Evolutionary conservation across 2,113 vertebrate genomes (phyloP).

Genomic region (Cololabis saira): DNA sequence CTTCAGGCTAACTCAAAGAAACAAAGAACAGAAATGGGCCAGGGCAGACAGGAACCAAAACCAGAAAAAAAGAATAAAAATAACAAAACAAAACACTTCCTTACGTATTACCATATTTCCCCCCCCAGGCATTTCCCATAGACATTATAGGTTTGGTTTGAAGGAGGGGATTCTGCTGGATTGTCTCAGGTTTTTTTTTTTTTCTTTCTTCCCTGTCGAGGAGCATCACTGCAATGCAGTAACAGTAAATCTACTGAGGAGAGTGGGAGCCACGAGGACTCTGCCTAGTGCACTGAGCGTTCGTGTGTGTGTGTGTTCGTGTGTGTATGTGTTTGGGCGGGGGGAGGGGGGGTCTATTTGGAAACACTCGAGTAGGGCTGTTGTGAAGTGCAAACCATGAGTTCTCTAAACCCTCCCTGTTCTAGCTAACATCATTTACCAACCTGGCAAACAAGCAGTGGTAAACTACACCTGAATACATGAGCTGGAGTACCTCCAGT

Average conservation of each 20-base stretch:
- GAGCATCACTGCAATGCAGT: constrained; percentile 80
- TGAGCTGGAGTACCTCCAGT: constrained; percentile 70
- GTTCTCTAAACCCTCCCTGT: constrained; percentile 71
- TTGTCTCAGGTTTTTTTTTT: constrained; percentile 79
- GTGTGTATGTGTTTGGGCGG: constrained; percentile 4
- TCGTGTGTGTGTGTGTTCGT: constrained; percentile 5
- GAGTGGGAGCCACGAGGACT: constrained; percentile 74
- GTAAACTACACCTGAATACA: constrained; percentile 84
- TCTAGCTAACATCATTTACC: constrained; percentile 77
- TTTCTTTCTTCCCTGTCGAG: constrained; percentile 77
- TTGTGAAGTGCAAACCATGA: constrained; percentile 75
- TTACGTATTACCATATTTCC: constrained; percentile 73
- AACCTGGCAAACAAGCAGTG: constrained; percentile 76
- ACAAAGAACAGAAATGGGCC: constrained; percentile 69
- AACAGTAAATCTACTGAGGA: constrained; percentile 81
- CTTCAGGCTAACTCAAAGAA: constrained; percentile 65
- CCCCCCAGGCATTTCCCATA: constrained; percentile 68
- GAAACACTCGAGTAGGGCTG: constrained; percentile 68
- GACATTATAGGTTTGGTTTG: constrained; percentile 74
- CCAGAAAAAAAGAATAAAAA: no score
- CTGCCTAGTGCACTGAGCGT: constrained; percentile 80
- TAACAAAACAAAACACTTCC: constrained; percentile 45
- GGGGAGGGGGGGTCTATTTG: constrained; percentile 50
- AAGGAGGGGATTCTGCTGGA: constrained; percentile 78
- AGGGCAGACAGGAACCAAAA: constrained; percentile 70